Conservation (phyloP, 2,888 invertebrate genomes). For the Apamea anceps region DNA sequence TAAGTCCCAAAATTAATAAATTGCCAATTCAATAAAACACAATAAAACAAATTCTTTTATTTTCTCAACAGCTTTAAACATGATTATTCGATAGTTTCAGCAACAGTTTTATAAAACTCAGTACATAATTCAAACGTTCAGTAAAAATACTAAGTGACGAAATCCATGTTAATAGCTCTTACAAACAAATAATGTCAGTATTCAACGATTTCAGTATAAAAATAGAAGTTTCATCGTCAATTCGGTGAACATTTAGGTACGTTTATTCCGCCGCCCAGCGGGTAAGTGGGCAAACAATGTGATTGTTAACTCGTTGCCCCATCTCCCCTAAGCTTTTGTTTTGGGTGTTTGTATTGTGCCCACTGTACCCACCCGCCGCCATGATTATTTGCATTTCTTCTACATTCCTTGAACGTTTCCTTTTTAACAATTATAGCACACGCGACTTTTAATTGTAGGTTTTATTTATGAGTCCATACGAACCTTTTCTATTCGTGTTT, state of each 20-base stretch:
- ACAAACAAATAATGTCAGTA: constrained; percentile 22
- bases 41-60: neutral
- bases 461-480: constrained; percentile 23
- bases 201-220: constrained; percentile 30
- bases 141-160: constrained; percentile 10
- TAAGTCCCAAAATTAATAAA: neutral
- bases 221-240: constrained; percentile 46
- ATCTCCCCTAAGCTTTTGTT: constrained; percentile 60
- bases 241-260: constrained; percentile 46
- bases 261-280: constrained; percentile 46
- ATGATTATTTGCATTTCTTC: constrained; percentile 64
- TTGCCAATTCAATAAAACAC: no score
- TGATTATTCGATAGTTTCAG: neutral
- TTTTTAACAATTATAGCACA: constrained; percentile 59
- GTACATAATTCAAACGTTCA: constrained; percentile 13
- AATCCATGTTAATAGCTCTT: constrained; percentile 23
- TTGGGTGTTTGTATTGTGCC: constrained; percentile 50
- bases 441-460: constrained; percentile 51
- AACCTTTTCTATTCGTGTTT: neutral
- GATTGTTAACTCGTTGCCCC: constrained; percentile 60
- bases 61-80: neutral
- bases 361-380: constrained; percentile 48
- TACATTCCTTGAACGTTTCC: constrained; percentile 58
- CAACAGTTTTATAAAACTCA: constrained; percentile 19
- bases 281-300: constrained; percentile 58